Evolutionary conservation across 2,797 vertebrate species (phyloP).

Genomic region (Chloroceryle amazona): DNA sequence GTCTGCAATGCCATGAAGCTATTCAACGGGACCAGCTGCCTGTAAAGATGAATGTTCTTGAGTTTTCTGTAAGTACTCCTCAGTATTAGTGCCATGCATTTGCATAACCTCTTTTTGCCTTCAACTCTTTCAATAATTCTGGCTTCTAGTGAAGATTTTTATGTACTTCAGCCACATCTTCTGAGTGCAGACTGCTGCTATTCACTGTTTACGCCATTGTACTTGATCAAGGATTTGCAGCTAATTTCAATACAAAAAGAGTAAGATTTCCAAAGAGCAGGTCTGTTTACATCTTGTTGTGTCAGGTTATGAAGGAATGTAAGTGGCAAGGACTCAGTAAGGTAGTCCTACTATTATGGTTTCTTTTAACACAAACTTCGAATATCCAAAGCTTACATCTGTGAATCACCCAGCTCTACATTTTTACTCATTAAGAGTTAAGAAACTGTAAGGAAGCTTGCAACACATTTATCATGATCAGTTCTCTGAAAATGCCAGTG

Average conservation of each 20-base stretch:
- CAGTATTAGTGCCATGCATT: background rate
- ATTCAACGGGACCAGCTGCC: background rate
- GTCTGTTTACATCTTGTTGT: background rate
- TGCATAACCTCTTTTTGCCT: background rate
- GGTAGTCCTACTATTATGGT: background rate
- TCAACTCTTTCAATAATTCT: background rate
- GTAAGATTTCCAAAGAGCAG: background rate
- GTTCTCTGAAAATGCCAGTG: slow-evolving; percentile 21
- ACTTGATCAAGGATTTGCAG: background rate
- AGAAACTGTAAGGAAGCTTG: slow-evolving; percentile 3
- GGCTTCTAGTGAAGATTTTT: background rate
- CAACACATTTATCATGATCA: slow-evolving; percentile 16
- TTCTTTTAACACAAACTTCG: background rate
- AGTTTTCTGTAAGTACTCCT: background rate
- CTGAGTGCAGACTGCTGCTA: background rate
- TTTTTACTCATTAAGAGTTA: slow-evolving; percentile 19
- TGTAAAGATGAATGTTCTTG: background rate
- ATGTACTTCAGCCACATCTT: background rate
- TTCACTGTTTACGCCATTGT: background rate
- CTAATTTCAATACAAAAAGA: background rate
- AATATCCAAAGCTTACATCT: background rate
- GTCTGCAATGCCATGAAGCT: background rate
- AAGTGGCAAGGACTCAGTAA: background rate
- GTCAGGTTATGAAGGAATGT: background rate
- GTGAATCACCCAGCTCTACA: background rate